Evolutionary conservation across 2,113 vertebrate genomes (phyloP).

Genomic region (Mirza zaza): DNA sequence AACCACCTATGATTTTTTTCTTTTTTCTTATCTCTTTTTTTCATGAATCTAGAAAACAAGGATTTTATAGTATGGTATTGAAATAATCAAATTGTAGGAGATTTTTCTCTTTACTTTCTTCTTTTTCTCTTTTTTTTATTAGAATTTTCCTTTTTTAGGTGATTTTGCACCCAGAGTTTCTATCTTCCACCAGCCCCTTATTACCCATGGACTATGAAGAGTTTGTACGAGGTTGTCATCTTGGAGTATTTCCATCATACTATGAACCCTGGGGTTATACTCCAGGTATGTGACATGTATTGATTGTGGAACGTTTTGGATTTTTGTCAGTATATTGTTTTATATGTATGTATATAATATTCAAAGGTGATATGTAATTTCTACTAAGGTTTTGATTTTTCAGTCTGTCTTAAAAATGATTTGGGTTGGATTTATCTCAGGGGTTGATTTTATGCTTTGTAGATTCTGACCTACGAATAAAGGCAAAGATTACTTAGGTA

Average conservation of each 20-base stretch:
- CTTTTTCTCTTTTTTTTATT: conserved; percentile 8
- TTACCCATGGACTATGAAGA: conserved; percentile 98
- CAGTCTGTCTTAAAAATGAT: not conserved
- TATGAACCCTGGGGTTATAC: conserved; percentile 99
- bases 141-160: conserved; percentile 85
- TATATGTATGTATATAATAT: not conserved
- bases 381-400: not conserved
- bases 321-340: not conserved
- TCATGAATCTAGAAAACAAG: not conserved
- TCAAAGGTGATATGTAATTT: not conserved
- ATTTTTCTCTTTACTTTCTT: not conserved
- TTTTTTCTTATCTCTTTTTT: not conserved
- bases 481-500: not conserved
- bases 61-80: not conserved
- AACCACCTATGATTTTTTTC: not conserved
- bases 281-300: conserved; percentile 86
- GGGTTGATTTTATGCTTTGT: not conserved
- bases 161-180: conserved; percentile 96
- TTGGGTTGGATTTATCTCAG: not conserved
- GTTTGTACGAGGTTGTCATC: conserved; percentile 96
- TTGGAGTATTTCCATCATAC: conserved; percentile 98
- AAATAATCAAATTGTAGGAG: not conserved
- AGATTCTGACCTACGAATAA: not conserved
- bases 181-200: conserved; percentile 97
- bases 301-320: not conserved